Conservation (phyloP, 2,888 invertebrate species). For the Creontiades dilutus region DNA sequence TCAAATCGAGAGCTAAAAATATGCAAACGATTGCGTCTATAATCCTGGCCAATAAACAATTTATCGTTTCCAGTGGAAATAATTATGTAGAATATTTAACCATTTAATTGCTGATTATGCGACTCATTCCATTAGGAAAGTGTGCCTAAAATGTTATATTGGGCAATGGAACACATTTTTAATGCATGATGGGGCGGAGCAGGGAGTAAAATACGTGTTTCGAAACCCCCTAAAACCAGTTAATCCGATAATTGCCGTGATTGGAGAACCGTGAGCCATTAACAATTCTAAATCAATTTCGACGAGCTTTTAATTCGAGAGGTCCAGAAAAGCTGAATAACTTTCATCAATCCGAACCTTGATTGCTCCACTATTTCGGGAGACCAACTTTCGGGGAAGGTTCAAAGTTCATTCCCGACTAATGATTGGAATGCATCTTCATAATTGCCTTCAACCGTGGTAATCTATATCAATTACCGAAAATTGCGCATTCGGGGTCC, state of each 20-base stretch:
- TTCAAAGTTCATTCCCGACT: constrained; percentile 30
- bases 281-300: constrained; percentile 27
- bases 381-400: not conserved
- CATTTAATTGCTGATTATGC: too few relatives aligned
- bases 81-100: too few relatives aligned
- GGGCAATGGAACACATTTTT: too few relatives aligned
- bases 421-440: constrained; percentile 9
- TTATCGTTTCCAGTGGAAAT: too few relatives aligned
- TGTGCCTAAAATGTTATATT: too few relatives aligned
- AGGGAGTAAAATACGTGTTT: too few relatives aligned
- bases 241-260: constrained; percentile 14
- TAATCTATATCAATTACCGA: constrained; percentile 39
- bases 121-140: too few relatives aligned
- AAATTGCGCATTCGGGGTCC: constrained; percentile 8
- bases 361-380: not conserved
- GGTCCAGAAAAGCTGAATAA: not conserved
- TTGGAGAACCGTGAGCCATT: not conserved
- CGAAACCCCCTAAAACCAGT: not conserved
- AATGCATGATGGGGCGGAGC: too few relatives aligned
- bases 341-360: not conserved
- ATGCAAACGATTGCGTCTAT: too few relatives aligned
- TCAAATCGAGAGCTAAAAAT: too few relatives aligned
- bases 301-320: not conserved
- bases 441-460: constrained; percentile 22
- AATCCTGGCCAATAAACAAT: too few relatives aligned